Percentiles rank a stretch among this genome's conserved stretches.
Conservation (phyloP, 1,140 invertebrate genomes). For the Pentalonia nigronervosa region DNA sequence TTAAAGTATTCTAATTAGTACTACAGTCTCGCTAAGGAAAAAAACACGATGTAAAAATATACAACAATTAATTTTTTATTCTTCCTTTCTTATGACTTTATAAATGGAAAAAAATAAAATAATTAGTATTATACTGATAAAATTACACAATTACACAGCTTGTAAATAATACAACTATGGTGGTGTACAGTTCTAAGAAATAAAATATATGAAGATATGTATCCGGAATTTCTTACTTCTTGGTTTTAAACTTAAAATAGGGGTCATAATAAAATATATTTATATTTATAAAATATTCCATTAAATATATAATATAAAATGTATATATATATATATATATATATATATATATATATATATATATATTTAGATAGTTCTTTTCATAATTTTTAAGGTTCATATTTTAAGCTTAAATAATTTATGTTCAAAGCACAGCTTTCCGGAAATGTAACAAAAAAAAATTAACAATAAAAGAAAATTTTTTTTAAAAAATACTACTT, state of each 20-base stretch:
- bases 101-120: neutral
- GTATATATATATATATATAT: neutral
- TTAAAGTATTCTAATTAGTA: neutral
- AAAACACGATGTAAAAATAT: neutral
- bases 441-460: conserved; percentile 3
- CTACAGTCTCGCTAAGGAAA: neutral
- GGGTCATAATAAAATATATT: neutral
- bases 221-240: neutral
- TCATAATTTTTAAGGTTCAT: neutral
- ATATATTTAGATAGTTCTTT: neutral
- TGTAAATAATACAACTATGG: neutral
- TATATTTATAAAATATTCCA: neutral
- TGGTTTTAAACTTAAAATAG: neutral
- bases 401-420: neutral
- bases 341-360: too few relatives aligned
- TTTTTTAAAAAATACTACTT: neutral
- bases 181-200: neutral
- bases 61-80: neutral
- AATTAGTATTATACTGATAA: too few relatives aligned
- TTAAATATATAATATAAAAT: too few relatives aligned
- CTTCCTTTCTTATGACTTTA: neutral
- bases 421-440: neutral
- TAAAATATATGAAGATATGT: neutral
- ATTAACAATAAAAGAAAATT: neutral
- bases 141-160: neutral